Evolutionary conservation across 2,797 vertebrate genomes (phyloP).

Genomic region (Semaprochilodus insignis): DNA sequence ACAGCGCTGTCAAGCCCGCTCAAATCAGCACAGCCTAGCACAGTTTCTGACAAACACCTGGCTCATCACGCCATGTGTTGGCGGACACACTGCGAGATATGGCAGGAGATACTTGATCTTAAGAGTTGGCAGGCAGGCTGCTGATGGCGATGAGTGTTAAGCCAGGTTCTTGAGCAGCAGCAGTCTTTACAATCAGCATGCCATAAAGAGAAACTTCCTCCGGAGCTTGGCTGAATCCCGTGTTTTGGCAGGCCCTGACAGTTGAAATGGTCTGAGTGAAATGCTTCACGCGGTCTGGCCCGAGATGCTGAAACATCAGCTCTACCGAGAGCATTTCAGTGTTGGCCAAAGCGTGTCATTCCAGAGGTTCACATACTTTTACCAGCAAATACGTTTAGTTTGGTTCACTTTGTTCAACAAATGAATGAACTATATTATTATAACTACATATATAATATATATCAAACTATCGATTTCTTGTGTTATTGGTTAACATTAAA

Average conservation of each 20-base stretch:
- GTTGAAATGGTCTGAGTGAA: slow-evolving; percentile 6
- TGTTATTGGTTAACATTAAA: no score
- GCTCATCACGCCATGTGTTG: slow-evolving; percentile 26
- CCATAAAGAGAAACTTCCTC: slow-evolving; percentile 17
- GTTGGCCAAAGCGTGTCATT: neutral
- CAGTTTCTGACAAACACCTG: slow-evolving; percentile 37
- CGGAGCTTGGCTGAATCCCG: neutral
- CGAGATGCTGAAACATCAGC: neutral
- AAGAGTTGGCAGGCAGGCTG: slow-evolving; percentile 21
- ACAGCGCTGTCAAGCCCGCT: slow-evolving; percentile 20
- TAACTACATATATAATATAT: no score
- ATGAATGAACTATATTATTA: no score
- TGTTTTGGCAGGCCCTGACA: slow-evolving; percentile 25
- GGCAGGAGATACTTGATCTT: slow-evolving; percentile 24
- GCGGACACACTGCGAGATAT: slow-evolving; percentile 21
- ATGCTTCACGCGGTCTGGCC: neutral
- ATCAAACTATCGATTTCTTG: no score
- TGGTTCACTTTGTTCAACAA: no score
- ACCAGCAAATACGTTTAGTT: no score
- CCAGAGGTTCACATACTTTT: no score
- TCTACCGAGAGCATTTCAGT: neutral
- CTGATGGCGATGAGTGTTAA: slow-evolving; percentile 20
- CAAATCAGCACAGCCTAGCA: neutral
- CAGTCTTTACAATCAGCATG: slow-evolving; percentile 2
- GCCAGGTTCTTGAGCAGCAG: slow-evolving; percentile 20